Evolutionary conservation across 2,113 vertebrate species (phyloP).

Genomic region (Paradoxurus hermaphroditus): DNA sequence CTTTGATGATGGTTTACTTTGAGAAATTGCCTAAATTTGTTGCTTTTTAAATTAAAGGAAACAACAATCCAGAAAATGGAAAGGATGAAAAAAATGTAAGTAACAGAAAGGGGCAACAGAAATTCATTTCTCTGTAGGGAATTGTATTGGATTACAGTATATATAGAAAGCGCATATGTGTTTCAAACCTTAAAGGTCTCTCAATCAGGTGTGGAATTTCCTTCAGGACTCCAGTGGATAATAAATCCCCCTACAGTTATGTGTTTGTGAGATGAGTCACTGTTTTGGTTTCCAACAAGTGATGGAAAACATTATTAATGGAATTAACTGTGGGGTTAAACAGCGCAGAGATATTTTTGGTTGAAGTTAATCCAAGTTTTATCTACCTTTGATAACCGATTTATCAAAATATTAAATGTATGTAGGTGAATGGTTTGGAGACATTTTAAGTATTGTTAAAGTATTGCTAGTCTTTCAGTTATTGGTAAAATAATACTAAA

Average conservation of each 20-base stretch:
- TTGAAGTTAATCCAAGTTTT: constrained; percentile 60
- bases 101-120: constrained; percentile 78
- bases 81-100: constrained; percentile 93
- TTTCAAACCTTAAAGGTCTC: constrained; percentile 78
- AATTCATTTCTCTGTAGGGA: constrained; percentile 79
- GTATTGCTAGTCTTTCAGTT: not conserved
- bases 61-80: constrained; percentile 88
- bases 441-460: not conserved
- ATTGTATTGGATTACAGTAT: constrained; percentile 59
- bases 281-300: constrained; percentile 76
- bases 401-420: constrained; percentile 28
- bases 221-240: constrained; percentile 76
- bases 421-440: not conserved
- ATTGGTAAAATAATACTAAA: not conserved
- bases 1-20: constrained; percentile 75
- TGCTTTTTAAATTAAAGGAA: constrained; percentile 87
- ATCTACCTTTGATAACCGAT: constrained; percentile 38
- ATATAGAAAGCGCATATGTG: constrained; percentile 71
- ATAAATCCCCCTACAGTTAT: constrained; percentile 79
- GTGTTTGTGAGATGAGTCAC: constrained; percentile 78
- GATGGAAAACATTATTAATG: constrained; percentile 65
- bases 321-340: constrained; percentile 67
- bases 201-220: constrained; percentile 83
- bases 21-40: constrained; percentile 78
- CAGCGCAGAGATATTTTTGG: constrained; percentile 49